These are phyloP conservation scores for Esperia sulphurella DNA, from an alignment of 2,888 invertebrate genomes.

Conservation along the genomic window DNA sequence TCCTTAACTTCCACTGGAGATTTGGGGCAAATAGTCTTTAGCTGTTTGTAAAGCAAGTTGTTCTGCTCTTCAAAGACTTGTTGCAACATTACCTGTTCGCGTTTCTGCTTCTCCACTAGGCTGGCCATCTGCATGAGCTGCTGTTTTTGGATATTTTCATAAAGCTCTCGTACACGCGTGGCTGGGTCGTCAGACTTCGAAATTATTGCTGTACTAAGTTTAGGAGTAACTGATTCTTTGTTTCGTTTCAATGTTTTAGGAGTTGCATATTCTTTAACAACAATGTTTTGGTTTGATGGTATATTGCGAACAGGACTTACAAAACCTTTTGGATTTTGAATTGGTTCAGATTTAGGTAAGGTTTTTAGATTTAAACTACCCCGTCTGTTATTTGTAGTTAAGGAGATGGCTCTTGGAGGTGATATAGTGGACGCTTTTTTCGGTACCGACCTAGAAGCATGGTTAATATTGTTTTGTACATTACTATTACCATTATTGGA, in stretches of 20 bases:
- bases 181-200: constrained; percentile 58
- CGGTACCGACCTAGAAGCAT: constrained; percentile 14
- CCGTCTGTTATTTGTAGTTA: constrained; percentile 32
- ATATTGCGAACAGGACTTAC: constrained; percentile 34
- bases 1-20: constrained; percentile 53
- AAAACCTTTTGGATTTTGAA: constrained; percentile 30
- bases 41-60: constrained; percentile 72
- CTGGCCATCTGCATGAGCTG: constrained; percentile 82
- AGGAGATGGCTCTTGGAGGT: constrained; percentile 28
- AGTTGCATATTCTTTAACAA: constrained; percentile 24
- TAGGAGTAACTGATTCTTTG: constrained; percentile 12
- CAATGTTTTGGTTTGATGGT: constrained; percentile 22
- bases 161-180: constrained; percentile 55
- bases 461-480: constrained; percentile 7
- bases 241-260: constrained; percentile 18
- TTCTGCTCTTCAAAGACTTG: constrained; percentile 84
- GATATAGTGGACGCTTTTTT: constrained; percentile 28
- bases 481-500: constrained; percentile 16
- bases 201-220: constrained; percentile 9
- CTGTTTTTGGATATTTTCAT: constrained; percentile 79
- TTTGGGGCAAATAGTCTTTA: constrained; percentile 64
- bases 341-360: constrained; percentile 40
- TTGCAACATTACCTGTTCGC: constrained; percentile 81
- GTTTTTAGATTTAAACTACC: constrained; percentile 27
- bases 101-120: constrained; percentile 81